phyloP scores from a whole-genome alignment of 2,113 vertebrate genomes.

The Brachionichthys hirsutus region DNA sequence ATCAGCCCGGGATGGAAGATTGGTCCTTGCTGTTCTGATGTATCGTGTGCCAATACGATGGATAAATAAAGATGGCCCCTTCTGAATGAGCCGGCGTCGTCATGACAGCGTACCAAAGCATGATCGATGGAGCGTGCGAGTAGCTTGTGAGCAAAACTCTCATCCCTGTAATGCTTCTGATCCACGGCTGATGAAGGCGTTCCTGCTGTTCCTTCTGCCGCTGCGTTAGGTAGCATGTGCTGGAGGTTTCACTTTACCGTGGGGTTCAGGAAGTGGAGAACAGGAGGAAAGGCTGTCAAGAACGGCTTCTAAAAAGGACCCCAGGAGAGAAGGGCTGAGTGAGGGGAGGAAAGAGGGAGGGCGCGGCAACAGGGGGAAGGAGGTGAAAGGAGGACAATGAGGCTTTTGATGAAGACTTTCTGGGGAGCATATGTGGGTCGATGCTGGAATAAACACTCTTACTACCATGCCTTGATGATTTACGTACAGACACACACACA shows the following conservation, averaged over 20 bases:
- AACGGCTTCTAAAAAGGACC: constrained; percentile 67
- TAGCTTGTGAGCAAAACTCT: too few relatives aligned
- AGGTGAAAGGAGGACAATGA: constrained; percentile 67
- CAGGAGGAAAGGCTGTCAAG: constrained; percentile 48
- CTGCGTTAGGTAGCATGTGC: constrained; percentile 18
- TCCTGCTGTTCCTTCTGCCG: constrained; percentile 39
- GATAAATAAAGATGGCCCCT: neutral
- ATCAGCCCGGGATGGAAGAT: neutral
- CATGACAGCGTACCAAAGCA: too few relatives aligned
- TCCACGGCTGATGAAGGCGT: constrained; percentile 5
- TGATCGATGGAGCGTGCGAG: too few relatives aligned
- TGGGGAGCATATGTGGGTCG: constrained; percentile 70
- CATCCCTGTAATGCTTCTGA: too few relatives aligned
- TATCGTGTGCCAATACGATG: neutral
- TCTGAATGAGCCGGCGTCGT: neutral
- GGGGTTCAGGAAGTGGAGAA: constrained; percentile 64
- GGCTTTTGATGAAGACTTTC: constrained; percentile 71
- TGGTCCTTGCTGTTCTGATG: too few relatives aligned
- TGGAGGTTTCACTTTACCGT: constrained; percentile 60
- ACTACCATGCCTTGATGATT: constrained; percentile 53
- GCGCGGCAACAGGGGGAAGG: constrained; percentile 20
- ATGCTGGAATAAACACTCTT: constrained; percentile 68
- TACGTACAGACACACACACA: constrained; percentile 38
- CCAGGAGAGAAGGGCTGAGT: constrained; percentile 49
- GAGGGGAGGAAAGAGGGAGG: constrained; percentile 14